These are phyloP conservation scores for Luperina nickerlii DNA, from an alignment of 2,888 invertebrate species.

Conservation along the genomic window DNA sequence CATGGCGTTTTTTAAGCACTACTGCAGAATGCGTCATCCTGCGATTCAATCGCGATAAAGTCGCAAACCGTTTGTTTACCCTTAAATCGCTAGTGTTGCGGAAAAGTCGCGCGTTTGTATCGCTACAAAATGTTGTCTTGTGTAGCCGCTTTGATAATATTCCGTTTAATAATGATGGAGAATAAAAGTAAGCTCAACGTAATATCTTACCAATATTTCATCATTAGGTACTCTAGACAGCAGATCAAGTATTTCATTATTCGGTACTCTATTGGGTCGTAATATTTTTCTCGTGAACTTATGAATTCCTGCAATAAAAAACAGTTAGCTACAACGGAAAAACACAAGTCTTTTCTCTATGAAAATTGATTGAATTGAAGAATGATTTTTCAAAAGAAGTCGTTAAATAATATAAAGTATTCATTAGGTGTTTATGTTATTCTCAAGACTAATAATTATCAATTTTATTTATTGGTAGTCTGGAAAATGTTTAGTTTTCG, in stretches of 20 bases:
- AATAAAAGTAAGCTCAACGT: neutral
- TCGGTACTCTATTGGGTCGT: slow-evolving; percentile 97
- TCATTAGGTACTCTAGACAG: slow-evolving; percentile 98
- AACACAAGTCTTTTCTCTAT: neutral
- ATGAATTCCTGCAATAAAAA: slow-evolving; percentile 90
- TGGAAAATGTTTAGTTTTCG: neutral
- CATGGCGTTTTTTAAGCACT: neutral
- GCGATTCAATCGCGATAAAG: neutral
- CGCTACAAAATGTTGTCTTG: neutral
- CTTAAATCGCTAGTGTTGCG: neutral
- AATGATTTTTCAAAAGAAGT: neutral
- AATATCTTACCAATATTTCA: slow-evolving; percentile 94
- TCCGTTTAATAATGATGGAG: neutral
- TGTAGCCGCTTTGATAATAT: neutral
- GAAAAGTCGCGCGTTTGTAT: neutral
- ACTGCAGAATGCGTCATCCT: neutral
- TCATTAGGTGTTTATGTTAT: neutral
- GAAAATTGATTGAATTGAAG: slow-evolving; percentile 1
- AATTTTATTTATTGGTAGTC: neutral
- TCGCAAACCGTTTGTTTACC: neutral
- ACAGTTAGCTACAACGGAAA: slow-evolving; percentile 9
- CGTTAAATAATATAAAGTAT: neutral
- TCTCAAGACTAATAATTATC: neutral
- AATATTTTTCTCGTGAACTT: slow-evolving; percentile 98
- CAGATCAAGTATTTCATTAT: slow-evolving; percentile 98